Percentiles rank a stretch among this genome's conserved stretches.
Conservation (phyloP, 1,140 invertebrate species). For the Nasonia giraulti region DNA sequence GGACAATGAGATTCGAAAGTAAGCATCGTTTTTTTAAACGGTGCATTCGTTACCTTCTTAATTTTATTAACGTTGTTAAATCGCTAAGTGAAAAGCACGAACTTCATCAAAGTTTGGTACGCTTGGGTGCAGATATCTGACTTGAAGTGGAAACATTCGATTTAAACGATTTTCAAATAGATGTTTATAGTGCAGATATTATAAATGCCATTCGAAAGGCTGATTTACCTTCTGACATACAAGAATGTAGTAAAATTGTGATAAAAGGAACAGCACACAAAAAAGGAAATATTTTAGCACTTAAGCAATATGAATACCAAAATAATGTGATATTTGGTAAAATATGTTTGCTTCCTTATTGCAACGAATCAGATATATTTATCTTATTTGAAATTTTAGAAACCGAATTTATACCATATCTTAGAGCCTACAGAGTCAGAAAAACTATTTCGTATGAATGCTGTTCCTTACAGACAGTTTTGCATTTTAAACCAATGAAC, state of each 20-base stretch:
- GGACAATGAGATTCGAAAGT: constrained; percentile 51
- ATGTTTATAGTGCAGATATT: constrained; percentile 48
- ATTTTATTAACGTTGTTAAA: constrained; percentile 53
- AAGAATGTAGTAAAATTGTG: constrained; percentile 48
- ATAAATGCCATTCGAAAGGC: constrained; percentile 31
- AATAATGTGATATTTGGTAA: constrained; percentile 40
- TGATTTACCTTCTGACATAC: not conserved
- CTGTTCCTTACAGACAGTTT: not conserved
- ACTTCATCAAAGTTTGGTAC: constrained; percentile 50
- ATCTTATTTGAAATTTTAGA: constrained; percentile 50
- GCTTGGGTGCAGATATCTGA: constrained; percentile 48
- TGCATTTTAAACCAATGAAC: constrained; percentile 24
- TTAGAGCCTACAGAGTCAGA: constrained; percentile 44
- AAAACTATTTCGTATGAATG: constrained; percentile 39
- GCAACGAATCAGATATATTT: constrained; percentile 37
- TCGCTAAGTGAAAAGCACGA: constrained; percentile 52
- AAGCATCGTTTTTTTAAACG: constrained; percentile 52
- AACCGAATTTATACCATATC: constrained; percentile 41
- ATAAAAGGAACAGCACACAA: constrained; percentile 48
- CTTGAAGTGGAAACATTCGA: constrained; percentile 43
- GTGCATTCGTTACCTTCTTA: constrained; percentile 36
- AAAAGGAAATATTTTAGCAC: constrained; percentile 42
- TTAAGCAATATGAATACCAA: constrained; percentile 43
- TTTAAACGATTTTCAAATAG: constrained; percentile 36
- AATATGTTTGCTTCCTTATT: constrained; percentile 46